Base-by-base conservation (phyloP, 2,797 vertebrate genomes). In the Liparis tanakae region DNA sequence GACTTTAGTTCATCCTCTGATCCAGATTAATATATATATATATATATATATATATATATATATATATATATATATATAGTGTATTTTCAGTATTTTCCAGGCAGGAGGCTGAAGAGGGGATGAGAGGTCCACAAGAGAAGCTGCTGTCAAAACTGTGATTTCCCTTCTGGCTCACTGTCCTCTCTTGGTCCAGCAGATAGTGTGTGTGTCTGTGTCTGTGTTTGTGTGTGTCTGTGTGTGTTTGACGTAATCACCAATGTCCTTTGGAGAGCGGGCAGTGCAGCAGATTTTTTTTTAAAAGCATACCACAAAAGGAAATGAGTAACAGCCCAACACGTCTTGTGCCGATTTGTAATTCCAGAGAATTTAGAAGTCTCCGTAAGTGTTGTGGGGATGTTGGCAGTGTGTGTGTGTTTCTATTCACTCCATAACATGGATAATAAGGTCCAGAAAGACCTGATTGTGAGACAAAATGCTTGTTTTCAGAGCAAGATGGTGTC, bases 61-160 rank as follows among this genome's bases (percentile, higher is more conserved):
- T 48, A 48, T n/a, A 46, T 46, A 46, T n/a, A 50, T 10, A 51
- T 22, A 50, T 22, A 51, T 36, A 4, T 30, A 33, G 33, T 25
- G 41, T 34, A 22, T 60, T 46, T 65, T 55, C 51, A 9, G 43
- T 61, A 34, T 39, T 20, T 74, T 43, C 57, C 66, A 80, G 85
- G 66, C 75, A 72, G 75, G 63, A 76, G 33, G 66, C 51, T 63
- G 79, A 72, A 65, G 25, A 71, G 48, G 57, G 71, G 63, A 48
- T n/a, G 20, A 10, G 66, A 71, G 53, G 56, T 70, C 76, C 83
- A 63, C 25, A 70, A 65, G 74, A 86, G 71, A 80, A 78, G 80
- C 80, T 79, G 13, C 82, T 86, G 86, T 85, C 85, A 83, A 69
- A 85, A 73, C 76, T 60, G 15, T 82, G 76, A 84, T 88, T 84